phyloP scores from a whole-genome alignment of 2,888 invertebrate species.

The Drosophila pegasa region DNA sequence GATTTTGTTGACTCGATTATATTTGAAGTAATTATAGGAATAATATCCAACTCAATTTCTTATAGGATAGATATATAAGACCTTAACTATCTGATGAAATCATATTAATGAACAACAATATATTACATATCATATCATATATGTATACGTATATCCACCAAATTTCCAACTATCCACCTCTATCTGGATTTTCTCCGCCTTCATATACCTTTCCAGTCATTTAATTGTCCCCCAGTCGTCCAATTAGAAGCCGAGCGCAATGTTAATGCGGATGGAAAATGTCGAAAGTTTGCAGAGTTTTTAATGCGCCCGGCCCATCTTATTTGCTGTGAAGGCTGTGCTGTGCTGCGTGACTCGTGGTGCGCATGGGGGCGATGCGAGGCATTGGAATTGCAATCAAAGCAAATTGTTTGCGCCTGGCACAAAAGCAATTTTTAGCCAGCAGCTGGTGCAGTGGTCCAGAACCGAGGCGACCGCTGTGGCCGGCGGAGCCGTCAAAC shows the following conservation, averaged over 20 bases:
- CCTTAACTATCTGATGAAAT: too few species aligned
- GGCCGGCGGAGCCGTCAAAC: constrained; percentile 37
- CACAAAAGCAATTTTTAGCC: constrained; percentile 36
- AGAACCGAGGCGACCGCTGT: constrained; percentile 3
- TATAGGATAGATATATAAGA: too few species aligned
- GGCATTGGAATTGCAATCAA: constrained; percentile 39
- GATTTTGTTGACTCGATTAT: too few species aligned
- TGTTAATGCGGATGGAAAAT: background rate
- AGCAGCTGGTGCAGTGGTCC: constrained; percentile 3
- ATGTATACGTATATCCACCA: too few species aligned
- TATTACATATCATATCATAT: too few species aligned
- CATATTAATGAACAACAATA: too few species aligned
- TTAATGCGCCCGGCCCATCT: constrained; percentile 1
- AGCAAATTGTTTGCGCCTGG: constrained; percentile 21
- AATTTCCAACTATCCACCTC: too few species aligned
- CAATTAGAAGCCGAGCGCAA: background rate
- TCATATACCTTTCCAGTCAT: background rate
- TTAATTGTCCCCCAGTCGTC: background rate
- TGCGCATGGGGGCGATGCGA: constrained; percentile 12
- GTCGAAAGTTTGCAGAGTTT: background rate
- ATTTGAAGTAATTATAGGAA: too few species aligned
- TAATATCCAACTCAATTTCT: too few species aligned
- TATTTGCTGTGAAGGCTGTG: background rate
- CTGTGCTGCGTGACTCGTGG: background rate
- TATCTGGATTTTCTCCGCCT: too few species aligned